A percentile compares a stretch with the other conserved stretches of the same genome.
These are phyloP conservation scores for Heliconius himera DNA, from an alignment of 1,140 invertebrate species.

Conservation along the genomic window DNA sequence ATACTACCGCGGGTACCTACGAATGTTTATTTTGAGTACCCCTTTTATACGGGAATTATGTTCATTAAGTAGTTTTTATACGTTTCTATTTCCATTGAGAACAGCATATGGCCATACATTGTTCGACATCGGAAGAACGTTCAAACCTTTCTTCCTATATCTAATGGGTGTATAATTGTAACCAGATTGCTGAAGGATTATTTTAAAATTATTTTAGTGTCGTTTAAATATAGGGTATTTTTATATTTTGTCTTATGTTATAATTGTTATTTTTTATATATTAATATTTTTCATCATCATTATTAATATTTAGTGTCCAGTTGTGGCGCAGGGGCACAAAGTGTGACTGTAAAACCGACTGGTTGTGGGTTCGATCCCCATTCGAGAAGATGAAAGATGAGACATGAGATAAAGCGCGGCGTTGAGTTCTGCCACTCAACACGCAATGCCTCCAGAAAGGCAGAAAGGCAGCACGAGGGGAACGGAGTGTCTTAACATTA, in stretches of 20 bases:
- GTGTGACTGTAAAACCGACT: too few species aligned
- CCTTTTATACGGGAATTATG: slow-evolving; percentile 78
- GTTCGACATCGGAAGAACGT: slow-evolving; percentile 51
- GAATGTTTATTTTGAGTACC: slow-evolving; percentile 67
- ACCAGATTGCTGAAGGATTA: slow-evolving; percentile 25
- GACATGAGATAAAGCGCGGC: too few species aligned
- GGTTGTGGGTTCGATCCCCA: too few species aligned
- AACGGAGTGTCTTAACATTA: too few species aligned
- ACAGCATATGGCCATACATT: slow-evolving; percentile 61
- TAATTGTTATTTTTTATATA: too few species aligned
- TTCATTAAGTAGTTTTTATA: slow-evolving; percentile 78
- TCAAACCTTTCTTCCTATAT: slow-evolving; percentile 28
- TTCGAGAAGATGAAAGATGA: too few species aligned
- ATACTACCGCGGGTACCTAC: slow-evolving; percentile 38
- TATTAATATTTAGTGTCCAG: too few species aligned
- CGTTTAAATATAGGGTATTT: not conserved
- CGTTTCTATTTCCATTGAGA: slow-evolving; percentile 72
- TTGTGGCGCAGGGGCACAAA: too few species aligned
- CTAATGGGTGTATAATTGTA: slow-evolving; percentile 30
- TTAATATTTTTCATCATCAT: too few species aligned
- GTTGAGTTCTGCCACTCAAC: too few species aligned
- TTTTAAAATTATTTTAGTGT: not conserved
- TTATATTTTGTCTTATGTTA: not conserved
- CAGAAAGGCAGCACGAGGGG: too few species aligned
- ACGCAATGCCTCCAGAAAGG: too few species aligned